These are phyloP conservation scores for Colaptes auratus DNA, from an alignment of 2,113 vertebrate genomes.

Conservation along the genomic window DNA sequence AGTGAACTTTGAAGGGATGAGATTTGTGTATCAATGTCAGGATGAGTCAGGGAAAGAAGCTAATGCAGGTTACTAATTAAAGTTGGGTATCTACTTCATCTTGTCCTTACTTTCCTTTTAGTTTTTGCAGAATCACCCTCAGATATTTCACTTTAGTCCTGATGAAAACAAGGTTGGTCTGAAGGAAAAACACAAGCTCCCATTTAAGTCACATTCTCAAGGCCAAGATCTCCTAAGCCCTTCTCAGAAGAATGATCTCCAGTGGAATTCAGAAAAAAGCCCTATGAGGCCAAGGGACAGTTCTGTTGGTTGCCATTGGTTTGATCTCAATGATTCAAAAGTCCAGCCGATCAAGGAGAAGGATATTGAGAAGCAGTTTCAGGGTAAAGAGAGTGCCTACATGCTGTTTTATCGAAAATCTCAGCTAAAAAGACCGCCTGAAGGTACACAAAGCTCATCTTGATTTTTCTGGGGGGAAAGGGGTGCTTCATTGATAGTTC, in stretches of 20 bases:
- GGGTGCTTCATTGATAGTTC: background rate
- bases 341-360: conserved; percentile 88
- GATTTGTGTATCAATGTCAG: background rate
- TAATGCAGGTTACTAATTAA: background rate
- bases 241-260: background rate
- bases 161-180: conserved; percentile 82
- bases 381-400: conserved; percentile 97
- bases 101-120: conserved; percentile 50
- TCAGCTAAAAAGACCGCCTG: conserved; percentile 82
- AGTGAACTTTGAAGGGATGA: background rate
- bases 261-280: background rate
- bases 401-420: conserved; percentile 96
- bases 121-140: conserved; percentile 90
- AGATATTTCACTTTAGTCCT: conserved; percentile 85
- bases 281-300: background rate
- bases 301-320: conserved; percentile 84
- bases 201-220: conserved; percentile 17
- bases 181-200: conserved; percentile 48
- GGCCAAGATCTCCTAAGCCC: background rate
- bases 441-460: conserved; percentile 78
- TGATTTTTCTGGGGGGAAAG: background rate
- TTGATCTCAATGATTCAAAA: conserved; percentile 90
- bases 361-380: conserved; percentile 93
- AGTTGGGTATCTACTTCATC: background rate
- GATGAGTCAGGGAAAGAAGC: background rate